A percentile compares a stretch with the other conserved stretches of the same genome.
These are phyloP conservation scores for Palythoa grandis DNA, from an alignment of 92 coral and sea anemone species.

Conservation along the genomic window DNA sequence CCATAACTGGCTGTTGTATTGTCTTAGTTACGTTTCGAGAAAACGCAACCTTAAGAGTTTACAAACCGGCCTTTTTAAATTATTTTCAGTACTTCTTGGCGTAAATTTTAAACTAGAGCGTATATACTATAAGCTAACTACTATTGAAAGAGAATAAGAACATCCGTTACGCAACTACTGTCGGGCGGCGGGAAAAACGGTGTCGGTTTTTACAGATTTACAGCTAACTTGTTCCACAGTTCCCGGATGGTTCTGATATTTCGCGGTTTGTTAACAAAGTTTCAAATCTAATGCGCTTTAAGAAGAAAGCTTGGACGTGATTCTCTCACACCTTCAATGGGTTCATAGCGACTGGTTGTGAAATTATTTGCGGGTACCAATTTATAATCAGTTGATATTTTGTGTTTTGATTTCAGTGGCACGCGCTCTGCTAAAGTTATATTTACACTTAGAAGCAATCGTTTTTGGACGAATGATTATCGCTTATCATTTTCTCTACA, in stretches of 20 bases:
- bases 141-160: background rate
- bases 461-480: background rate
- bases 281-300: background rate
- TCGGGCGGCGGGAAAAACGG: no score
- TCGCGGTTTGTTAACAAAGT: background rate
- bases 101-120: background rate
- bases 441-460: conserved; percentile 4
- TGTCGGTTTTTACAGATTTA: background rate
- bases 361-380: background rate
- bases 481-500: background rate
- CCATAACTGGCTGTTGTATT: background rate
- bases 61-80: no score
- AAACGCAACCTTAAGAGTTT: background rate
- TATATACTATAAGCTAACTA: background rate
- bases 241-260: background rate
- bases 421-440: background rate
- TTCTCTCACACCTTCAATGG: background rate
- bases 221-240: background rate
- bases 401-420: background rate
- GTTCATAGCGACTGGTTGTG: background rate
- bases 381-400: background rate
- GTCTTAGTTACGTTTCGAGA: background rate
- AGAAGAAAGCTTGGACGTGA: background rate
- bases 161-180: no score
- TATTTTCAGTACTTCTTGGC: background rate